Percentiles rank a stretch among this genome's conserved stretches.
Conservation (phyloP, 2,888 invertebrate genomes). For the Nephrotoma flavescens region DNA sequence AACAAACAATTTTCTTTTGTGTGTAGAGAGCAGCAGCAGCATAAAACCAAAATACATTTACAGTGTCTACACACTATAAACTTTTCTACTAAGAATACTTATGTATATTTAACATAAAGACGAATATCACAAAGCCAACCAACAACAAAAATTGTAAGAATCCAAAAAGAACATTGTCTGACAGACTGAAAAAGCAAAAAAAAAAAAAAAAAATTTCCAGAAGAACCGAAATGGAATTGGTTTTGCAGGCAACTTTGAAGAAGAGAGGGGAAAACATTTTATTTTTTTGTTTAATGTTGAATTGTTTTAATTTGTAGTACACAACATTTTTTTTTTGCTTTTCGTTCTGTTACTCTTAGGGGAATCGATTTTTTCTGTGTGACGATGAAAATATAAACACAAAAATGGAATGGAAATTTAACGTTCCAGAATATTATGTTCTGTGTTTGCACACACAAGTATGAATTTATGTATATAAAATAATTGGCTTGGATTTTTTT, state of each 20-base stretch:
- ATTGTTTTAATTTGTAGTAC: background rate
- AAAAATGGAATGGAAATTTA: background rate
- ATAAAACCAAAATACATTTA: background rate
- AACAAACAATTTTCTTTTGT: background rate
- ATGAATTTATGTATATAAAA: background rate
- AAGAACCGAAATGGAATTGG: background rate
- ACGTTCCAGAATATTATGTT: background rate
- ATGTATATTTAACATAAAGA: background rate
- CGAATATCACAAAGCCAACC: background rate
- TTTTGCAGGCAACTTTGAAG: background rate
- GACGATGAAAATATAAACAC: background rate
- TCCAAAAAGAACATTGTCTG: background rate
- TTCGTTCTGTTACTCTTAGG: background rate
- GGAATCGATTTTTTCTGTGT: background rate
- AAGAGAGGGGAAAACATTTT: background rate
- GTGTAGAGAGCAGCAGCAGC: background rate
- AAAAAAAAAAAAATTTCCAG: background rate
- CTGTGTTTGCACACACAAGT: background rate
- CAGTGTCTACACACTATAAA: background rate
- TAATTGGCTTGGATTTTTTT: background rate
- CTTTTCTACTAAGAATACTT: background rate
- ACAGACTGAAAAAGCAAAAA: background rate
- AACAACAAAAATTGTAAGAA: background rate
- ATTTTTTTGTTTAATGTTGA: background rate
- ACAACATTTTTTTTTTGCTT: background rate